Percentiles rank a stretch among this genome's conserved stretches.
Evolutionary conservation across 2,888 invertebrate genomes (phyloP).

Genomic region (Platycheirus rosarum): DNA sequence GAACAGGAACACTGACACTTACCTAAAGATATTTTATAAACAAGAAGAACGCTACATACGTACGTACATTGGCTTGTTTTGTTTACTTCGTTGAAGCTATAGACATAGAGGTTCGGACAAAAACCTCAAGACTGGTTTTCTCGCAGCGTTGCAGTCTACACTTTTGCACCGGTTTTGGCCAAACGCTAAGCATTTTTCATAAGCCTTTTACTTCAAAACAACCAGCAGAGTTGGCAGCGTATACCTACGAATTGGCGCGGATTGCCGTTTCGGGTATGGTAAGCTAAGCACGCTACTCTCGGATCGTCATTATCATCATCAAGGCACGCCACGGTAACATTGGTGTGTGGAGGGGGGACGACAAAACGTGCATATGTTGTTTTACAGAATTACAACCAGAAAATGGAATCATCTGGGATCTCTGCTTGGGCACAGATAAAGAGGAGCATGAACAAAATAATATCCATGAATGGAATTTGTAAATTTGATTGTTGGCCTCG

Average conservation of each 20-base stretch:
- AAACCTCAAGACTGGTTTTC: constrained; percentile 61
- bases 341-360: constrained; percentile 72
- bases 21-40: constrained; percentile 1
- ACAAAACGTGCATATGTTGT: constrained; percentile 33
- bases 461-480: constrained; percentile 82
- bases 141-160: neutral
- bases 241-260: constrained; percentile 56
- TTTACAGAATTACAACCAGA: constrained; percentile 34
- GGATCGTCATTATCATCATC: constrained; percentile 46
- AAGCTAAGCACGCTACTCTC: constrained; percentile 51
- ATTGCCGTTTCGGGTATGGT: constrained; percentile 51
- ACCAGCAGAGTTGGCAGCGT: constrained; percentile 29
- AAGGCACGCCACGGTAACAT: too few species aligned
- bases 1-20: too few species aligned
- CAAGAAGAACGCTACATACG: too few species aligned
- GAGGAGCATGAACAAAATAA: constrained; percentile 26
- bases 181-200: constrained; percentile 44
- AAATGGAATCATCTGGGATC: constrained; percentile 52
- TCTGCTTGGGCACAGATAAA: constrained; percentile 30
- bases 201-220: constrained; percentile 18
- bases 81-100: constrained; percentile 36
- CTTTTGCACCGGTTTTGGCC: constrained; percentile 3
- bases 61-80: too few species aligned
- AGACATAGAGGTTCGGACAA: constrained; percentile 35
- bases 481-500: constrained; percentile 77